phyloP scores from a whole-genome alignment of 1,140 invertebrate genomes.

The Drosophila nebulosa region DNA sequence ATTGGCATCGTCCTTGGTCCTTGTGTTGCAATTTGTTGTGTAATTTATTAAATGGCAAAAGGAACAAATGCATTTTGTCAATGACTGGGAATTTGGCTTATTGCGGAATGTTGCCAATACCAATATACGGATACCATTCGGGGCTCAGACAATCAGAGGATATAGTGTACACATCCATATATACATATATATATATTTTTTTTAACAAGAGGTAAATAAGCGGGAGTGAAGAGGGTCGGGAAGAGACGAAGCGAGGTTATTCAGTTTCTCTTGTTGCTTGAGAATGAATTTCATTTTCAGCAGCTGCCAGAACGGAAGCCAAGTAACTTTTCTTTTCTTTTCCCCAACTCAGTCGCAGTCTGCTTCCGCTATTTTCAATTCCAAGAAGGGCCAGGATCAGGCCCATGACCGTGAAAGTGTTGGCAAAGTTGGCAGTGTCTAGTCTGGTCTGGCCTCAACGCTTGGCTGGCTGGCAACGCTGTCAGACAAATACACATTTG shows the following conservation, averaged over 20 bases:
- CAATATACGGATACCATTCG: slow-evolving; percentile 50
- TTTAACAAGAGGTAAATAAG: slow-evolving; percentile 6
- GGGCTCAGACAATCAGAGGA: slow-evolving; percentile 26
- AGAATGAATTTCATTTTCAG: slow-evolving; percentile 68
- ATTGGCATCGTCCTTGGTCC: background rate
- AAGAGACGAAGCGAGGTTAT: background rate
- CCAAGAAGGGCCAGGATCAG: slow-evolving; percentile 16
- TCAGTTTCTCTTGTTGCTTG: slow-evolving; percentile 3
- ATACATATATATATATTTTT: slow-evolving; percentile 45
- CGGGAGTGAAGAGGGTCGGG: background rate
- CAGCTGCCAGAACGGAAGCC: slow-evolving; percentile 63
- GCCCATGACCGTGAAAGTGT: slow-evolving; percentile 65
- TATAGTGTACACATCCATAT: slow-evolving; percentile 47
- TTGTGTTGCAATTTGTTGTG: slow-evolving; percentile 49
- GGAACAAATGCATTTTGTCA: slow-evolving; percentile 29
- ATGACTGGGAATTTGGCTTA: slow-evolving; percentile 64
- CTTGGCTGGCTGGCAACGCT: slow-evolving; percentile 56
- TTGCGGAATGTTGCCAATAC: slow-evolving; percentile 56
- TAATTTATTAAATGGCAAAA: slow-evolving; percentile 63
- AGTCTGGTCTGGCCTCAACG: slow-evolving; percentile 9
- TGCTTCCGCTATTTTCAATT: slow-evolving; percentile 28
- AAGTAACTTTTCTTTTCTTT: slow-evolving; percentile 64
- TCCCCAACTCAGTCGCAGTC: slow-evolving; percentile 23
- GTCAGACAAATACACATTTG: slow-evolving; percentile 19
- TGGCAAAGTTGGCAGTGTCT: slow-evolving; percentile 32